Base-by-base conservation (phyloP, 2,113 vertebrate species). In the Lagopus muta region DNA sequence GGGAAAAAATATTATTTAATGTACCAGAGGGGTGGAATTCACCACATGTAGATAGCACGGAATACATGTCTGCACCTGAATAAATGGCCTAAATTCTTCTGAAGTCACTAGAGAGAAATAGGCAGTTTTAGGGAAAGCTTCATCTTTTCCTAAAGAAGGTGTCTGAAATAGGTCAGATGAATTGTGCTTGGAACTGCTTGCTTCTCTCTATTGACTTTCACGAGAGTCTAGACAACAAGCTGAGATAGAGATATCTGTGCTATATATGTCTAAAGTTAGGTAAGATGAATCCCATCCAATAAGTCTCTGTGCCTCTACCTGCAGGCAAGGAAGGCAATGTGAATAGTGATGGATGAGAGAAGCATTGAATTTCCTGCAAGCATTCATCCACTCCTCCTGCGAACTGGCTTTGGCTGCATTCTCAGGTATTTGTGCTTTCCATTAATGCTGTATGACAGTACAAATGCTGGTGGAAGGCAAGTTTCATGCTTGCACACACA, bases 331-430 rank as follows among this genome's bases (percentile, higher is more conserved):
- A 92, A 88, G 85, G 62, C 88, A 86, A 95, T 84, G 95, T 96
- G 95, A 89, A 96, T 94, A 91, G 90, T 96, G 96, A 95, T 94
- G 80, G 93, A 96, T 94, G 94, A 91, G 87, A 89, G 94, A 77
- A 89, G 82, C 89, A 92, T 40, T n/a, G 94, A 72, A 94, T 95
- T 97, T 94, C 93, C 94, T 92, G 50, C 92, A 84, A 90, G 58
- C 92, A 93, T 93, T 80, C 75, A 92, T 92, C 79, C 69, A 9
- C 89, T 47, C 17, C 60, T 91, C 73, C 88, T 78, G 73, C 67
- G 85, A 65, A 83, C 25, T 48, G 73, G 76, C 82, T 88, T 86
- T 57, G 72, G 65, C 80, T 90, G 69, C 76, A 48, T 90, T 69
- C 91, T 78, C 57, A 8, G 69, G 89, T 77, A 40, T 83, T 88